Conservation (phyloP, 2,888 invertebrate genomes). For the Xestia xanthographa region DNA sequence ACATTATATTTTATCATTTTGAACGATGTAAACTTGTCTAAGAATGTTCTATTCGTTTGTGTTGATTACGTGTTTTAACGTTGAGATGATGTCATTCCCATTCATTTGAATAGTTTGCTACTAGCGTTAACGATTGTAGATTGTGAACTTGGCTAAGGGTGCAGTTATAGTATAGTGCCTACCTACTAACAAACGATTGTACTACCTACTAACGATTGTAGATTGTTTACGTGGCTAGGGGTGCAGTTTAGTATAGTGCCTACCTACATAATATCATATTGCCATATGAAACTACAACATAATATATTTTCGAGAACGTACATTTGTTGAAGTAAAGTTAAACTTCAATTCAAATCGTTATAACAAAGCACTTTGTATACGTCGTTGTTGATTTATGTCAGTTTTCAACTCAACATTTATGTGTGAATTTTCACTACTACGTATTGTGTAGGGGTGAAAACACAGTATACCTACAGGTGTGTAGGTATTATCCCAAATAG, state of each 20-base stretch:
- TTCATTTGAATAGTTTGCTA: no score
- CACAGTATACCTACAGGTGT: background rate
- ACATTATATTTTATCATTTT: no score
- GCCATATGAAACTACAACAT: conserved; percentile 27
- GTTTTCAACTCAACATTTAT: conserved; percentile 28
- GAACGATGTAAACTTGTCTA: no score
- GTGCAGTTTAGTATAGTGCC: conserved; percentile 18
- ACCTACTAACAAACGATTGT: no score
- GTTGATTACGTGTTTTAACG: no score
- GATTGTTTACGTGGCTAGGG: no score
- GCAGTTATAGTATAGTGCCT: no score
- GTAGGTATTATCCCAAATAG: background rate
- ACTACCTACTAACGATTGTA: no score
- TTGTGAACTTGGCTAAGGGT: no score
- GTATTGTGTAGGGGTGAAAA: background rate
- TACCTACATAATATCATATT: conserved; percentile 4
- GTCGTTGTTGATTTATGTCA: conserved; percentile 27
- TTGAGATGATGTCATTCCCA: no score
- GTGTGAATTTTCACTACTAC: background rate
- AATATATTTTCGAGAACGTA: conserved; percentile 27
- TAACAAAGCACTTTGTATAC: conserved; percentile 24
- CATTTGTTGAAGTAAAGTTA: conserved; percentile 22
- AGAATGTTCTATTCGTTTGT: no score
- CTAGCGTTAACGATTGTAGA: no score
- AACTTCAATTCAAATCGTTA: conserved; percentile 34